Conservation (phyloP, 2,797 vertebrate species). For the Carapus acus region DNA sequence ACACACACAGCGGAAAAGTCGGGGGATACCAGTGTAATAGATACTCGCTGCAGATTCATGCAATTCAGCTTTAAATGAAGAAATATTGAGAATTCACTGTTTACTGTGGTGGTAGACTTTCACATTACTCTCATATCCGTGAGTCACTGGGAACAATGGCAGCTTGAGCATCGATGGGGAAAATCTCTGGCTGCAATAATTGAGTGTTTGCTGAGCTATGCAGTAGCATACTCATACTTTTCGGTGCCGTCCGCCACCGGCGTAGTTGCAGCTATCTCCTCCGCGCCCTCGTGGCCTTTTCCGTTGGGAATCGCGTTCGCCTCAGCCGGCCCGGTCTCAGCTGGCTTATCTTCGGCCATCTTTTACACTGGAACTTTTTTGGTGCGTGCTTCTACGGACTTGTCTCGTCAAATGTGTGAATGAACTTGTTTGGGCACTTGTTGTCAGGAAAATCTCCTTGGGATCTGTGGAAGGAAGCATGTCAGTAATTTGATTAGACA, state of each 20-base stretch:
- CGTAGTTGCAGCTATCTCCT: conserved; percentile 61
- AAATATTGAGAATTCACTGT: too few relatives aligned
- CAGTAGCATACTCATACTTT: conserved; percentile 62
- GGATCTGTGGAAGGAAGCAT: conserved; percentile 37
- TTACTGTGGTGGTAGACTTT: too few relatives aligned
- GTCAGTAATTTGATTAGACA: background rate
- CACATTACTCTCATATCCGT: background rate
- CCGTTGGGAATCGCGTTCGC: conserved; percentile 87
- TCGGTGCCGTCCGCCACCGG: conserved; percentile 45
- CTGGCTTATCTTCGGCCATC: conserved; percentile 65
- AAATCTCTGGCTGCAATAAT: too few relatives aligned
- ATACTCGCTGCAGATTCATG: too few relatives aligned
- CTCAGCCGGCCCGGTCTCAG: conserved; percentile 71
- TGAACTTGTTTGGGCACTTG: conserved; percentile 7
- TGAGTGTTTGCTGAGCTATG: too few relatives aligned
- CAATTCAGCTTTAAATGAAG: too few relatives aligned
- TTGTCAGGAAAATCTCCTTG: too few relatives aligned
- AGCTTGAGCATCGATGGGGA: too few relatives aligned
- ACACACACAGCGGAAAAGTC: too few relatives aligned
- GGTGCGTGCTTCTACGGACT: conserved; percentile 6
- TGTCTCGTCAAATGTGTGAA: background rate
- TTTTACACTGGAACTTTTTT: conserved; percentile 41
- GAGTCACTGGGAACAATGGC: background rate
- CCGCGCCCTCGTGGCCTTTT: conserved; percentile 74
- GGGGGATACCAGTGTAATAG: too few relatives aligned